These are phyloP conservation scores for Tetranychus piercei DNA, from an alignment of 2,888 invertebrate species.

Conservation along the genomic window DNA sequence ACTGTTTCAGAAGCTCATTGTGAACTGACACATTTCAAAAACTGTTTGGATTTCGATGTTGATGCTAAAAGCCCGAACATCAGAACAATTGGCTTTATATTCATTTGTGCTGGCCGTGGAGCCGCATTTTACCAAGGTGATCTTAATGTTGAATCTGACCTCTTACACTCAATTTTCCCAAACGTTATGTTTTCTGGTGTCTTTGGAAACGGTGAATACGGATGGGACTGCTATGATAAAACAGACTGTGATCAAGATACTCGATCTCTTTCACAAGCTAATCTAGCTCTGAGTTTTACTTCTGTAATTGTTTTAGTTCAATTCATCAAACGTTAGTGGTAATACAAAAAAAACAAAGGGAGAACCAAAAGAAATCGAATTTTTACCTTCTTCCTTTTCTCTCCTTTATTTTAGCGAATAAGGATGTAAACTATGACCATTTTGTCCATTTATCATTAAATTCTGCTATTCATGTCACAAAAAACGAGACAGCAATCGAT, in stretches of 20 bases:
- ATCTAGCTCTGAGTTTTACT: not conserved
- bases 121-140: not conserved
- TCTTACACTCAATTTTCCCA: not conserved
- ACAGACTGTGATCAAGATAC: not conserved
- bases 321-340: not conserved
- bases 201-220: not conserved
- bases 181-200: not conserved
- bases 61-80: not conserved
- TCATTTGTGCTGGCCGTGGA: not conserved
- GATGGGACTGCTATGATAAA: not conserved
- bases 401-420: no score
- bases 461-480: no score
- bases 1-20: not conserved
- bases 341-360: not conserved
- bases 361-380: no score
- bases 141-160: not conserved
- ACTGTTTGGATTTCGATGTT: not conserved
- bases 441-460: no score
- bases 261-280: not conserved
- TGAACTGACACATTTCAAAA: not conserved
- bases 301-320: constrained; percentile 2
- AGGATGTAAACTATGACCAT: no score
- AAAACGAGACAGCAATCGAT: no score
- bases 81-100: not conserved
- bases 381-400: no score